Percentiles rank a stretch among this genome's conserved stretches.
These are phyloP conservation scores for Lethenteron reissneri DNA, from an alignment of 2,113 vertebrate species.

Conservation along the genomic window DNA sequence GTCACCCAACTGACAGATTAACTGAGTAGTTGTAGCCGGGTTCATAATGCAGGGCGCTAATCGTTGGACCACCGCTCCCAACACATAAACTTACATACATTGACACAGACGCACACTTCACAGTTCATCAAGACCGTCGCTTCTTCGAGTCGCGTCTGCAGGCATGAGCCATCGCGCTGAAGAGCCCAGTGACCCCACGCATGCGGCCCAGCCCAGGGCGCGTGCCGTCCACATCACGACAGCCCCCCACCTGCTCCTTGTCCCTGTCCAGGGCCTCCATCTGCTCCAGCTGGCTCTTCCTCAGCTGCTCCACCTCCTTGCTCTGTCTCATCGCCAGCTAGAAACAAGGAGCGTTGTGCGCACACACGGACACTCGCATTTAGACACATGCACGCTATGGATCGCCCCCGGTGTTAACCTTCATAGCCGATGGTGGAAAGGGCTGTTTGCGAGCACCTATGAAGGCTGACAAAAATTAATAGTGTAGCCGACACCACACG, in stretches of 20 bases:
- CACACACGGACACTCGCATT: conserved; percentile 2
- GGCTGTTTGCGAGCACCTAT: background rate
- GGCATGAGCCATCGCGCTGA: too few relatives aligned
- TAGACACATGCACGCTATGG: background rate
- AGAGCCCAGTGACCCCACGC: too few relatives aligned
- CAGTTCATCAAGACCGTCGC: too few relatives aligned
- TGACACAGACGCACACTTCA: too few relatives aligned
- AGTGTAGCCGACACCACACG: background rate
- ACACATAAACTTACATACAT: too few relatives aligned
- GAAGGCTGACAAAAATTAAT: background rate
- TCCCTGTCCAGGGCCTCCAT: conserved; percentile 84
- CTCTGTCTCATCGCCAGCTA: conserved; percentile 91
- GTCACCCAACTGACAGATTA: too few relatives aligned
- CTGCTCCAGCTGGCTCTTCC: conserved; percentile 79
- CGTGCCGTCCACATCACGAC: background rate
- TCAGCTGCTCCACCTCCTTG: conserved; percentile 86
- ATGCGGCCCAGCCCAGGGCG: too few relatives aligned
- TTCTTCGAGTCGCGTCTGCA: too few relatives aligned
- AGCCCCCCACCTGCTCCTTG: conserved; percentile 63
- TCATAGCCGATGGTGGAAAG: background rate
- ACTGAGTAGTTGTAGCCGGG: too few relatives aligned
- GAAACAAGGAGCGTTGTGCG: conserved; percentile 10
- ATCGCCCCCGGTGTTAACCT: conserved; percentile 9
- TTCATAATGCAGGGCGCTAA: too few relatives aligned
- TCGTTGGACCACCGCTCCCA: too few relatives aligned